These are phyloP conservation scores for Bombus terrestris DNA, from an alignment of 1,140 invertebrate species.

Conservation along the genomic window DNA sequence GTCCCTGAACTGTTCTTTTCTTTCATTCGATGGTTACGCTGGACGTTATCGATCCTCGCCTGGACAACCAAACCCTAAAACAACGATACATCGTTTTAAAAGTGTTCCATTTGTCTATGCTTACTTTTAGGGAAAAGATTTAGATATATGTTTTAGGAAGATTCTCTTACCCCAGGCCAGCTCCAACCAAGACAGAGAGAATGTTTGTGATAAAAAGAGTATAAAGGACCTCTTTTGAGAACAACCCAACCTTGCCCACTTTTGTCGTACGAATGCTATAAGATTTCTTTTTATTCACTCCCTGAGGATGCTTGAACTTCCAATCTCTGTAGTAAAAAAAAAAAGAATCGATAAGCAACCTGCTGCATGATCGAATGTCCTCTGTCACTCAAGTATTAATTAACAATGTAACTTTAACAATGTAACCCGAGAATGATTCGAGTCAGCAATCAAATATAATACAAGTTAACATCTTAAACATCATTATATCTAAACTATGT, in stretches of 20 bases:
- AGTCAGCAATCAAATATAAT: too few species aligned
- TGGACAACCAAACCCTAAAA: constrained; percentile 87
- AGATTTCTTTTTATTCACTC: constrained; percentile 83
- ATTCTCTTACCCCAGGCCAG: constrained; percentile 93
- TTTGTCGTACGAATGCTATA: constrained; percentile 91
- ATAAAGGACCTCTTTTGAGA: constrained; percentile 94
- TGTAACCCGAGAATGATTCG: too few species aligned
- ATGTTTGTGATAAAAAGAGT: constrained; percentile 95
- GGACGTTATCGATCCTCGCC: constrained; percentile 86
- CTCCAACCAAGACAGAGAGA: constrained; percentile 93
- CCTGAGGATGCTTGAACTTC: constrained; percentile 90
- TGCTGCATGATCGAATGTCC: not conserved
- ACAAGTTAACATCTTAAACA: too few species aligned
- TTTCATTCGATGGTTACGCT: constrained; percentile 85
- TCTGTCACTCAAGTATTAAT: not conserved
- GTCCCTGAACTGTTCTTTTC: not conserved
- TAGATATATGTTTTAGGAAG: too few species aligned
- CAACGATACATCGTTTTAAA: constrained; percentile 48
- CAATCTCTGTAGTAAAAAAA: constrained; percentile 86
- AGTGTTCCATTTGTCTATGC: too few species aligned
- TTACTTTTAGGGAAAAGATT: not conserved
- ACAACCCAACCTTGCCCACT: constrained; percentile 90
- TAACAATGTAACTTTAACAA: too few species aligned
- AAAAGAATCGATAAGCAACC: not conserved
- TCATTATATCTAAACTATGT: too few species aligned